phyloP scores from a whole-genome alignment of 2,797 vertebrate genomes.

The Acipenser ruthenus region DNA sequence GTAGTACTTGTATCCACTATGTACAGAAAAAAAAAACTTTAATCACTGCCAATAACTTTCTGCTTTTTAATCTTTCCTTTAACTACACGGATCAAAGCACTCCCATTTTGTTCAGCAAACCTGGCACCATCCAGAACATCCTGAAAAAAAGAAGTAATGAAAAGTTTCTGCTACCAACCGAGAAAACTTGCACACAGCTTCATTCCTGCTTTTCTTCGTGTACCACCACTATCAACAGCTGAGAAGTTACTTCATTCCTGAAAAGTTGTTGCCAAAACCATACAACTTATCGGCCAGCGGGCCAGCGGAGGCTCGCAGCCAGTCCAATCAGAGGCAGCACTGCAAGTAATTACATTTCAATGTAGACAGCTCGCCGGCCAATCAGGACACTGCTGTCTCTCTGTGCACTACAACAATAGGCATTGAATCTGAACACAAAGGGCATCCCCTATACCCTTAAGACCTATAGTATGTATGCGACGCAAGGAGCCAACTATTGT shows the following conservation, averaged over 20 bases:
- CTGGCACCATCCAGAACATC: conserved; percentile 3
- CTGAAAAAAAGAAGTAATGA: not conserved
- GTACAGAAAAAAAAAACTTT: too few relatives aligned
- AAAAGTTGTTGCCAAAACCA: conserved; percentile 64
- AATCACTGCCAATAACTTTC: not conserved
- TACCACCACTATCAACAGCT: conserved; percentile 37
- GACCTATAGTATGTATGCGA: conserved; percentile 13
- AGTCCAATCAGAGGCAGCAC: conserved; percentile 60
- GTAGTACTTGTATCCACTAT: too few relatives aligned
- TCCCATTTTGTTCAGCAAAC: not conserved
- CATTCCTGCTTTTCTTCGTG: conserved; percentile 61
- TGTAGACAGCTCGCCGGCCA: conserved; percentile 50
- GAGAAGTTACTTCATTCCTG: conserved; percentile 55
- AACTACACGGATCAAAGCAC: not conserved
- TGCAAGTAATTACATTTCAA: conserved; percentile 37
- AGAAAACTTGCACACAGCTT: conserved; percentile 83
- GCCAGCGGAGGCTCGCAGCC: conserved; percentile 23
- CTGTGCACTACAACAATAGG: conserved; percentile 57
- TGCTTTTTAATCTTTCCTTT: not conserved
- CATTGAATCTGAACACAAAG: conserved; percentile 56
- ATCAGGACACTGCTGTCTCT: conserved; percentile 44
- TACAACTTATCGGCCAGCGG: conserved; percentile 61
- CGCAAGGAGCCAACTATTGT: conserved; percentile 17
- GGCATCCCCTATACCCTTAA: conserved; percentile 38
- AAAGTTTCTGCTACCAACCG: conserved; percentile 65